Conservation (phyloP, 2,113 vertebrate species). For the Pipra filicauda region DNA sequence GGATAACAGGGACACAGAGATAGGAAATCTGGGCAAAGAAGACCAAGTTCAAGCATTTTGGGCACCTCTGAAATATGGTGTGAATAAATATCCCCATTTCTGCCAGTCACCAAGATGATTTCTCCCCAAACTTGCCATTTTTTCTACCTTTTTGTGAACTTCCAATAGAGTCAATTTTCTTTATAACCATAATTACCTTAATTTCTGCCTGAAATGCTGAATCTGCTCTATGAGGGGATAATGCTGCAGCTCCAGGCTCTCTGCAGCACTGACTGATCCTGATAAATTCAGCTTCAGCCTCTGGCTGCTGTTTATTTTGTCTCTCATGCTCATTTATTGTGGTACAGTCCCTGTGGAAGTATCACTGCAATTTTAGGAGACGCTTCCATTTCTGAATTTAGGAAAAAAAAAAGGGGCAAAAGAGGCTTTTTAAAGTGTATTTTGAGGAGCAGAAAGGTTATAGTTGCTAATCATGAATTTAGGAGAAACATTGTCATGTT, state of each 20-base stretch:
- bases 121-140: neutral
- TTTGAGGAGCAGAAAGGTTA: neutral
- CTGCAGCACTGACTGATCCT: neutral
- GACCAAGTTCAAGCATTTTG: neutral
- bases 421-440: neutral
- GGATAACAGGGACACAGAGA: neutral
- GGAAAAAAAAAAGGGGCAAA: fast-evolving
- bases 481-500: neutral
- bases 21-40: neutral
- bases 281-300: neutral
- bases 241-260: neutral
- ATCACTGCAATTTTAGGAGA: neutral
- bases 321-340: neutral
- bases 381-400: neutral
- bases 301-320: neutral
- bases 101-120: neutral
- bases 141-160: neutral
- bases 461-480: neutral
- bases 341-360: neutral
- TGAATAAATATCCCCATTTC: neutral
- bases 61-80: neutral
- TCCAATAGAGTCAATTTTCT: neutral
- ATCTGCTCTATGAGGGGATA: neutral
- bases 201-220: neutral
- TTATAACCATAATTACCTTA: neutral